These are phyloP conservation scores for Pachypanchax playfairii DNA, from an alignment of 2,113 vertebrate genomes.

Conservation along the genomic window DNA sequence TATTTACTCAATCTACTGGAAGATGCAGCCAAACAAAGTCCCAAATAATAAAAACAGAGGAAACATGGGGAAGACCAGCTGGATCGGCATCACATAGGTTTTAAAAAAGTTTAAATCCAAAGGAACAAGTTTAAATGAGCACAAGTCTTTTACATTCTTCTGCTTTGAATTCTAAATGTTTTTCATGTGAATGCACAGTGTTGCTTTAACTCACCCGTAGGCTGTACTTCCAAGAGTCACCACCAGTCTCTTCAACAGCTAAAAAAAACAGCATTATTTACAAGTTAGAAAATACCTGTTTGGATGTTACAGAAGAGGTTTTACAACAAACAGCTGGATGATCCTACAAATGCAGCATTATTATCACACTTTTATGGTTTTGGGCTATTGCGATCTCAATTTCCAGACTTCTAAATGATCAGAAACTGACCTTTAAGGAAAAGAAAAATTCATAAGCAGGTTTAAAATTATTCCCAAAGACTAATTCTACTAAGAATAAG, in stretches of 20 bases:
- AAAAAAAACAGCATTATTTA: conserved; percentile 10
- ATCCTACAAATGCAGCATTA: too few relatives aligned
- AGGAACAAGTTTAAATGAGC: too few relatives aligned
- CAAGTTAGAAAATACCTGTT: too few relatives aligned
- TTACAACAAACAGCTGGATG: conserved; percentile 7
- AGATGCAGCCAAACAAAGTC: too few relatives aligned
- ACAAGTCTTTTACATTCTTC: too few relatives aligned
- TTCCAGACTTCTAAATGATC: background rate
- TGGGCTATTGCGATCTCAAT: background rate
- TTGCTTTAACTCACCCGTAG: conserved; percentile 85
- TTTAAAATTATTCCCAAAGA: background rate
- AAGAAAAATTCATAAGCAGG: background rate
- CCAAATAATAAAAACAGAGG: too few relatives aligned
- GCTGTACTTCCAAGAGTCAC: conserved; percentile 99
- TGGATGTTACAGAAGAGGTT: background rate
- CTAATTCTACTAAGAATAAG: background rate
- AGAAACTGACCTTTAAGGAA: too few relatives aligned
- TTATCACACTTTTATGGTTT: too few relatives aligned
- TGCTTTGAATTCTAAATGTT: background rate
- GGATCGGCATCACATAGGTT: too few relatives aligned
- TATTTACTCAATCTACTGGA: too few relatives aligned
- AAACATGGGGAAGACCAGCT: too few relatives aligned
- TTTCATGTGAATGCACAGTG: background rate
- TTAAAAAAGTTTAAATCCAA: too few relatives aligned
- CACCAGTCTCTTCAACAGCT: conserved; percentile 95